Conservation (phyloP, 2,797 vertebrate genomes). For the Tympanoctomys barrerae region DNA sequence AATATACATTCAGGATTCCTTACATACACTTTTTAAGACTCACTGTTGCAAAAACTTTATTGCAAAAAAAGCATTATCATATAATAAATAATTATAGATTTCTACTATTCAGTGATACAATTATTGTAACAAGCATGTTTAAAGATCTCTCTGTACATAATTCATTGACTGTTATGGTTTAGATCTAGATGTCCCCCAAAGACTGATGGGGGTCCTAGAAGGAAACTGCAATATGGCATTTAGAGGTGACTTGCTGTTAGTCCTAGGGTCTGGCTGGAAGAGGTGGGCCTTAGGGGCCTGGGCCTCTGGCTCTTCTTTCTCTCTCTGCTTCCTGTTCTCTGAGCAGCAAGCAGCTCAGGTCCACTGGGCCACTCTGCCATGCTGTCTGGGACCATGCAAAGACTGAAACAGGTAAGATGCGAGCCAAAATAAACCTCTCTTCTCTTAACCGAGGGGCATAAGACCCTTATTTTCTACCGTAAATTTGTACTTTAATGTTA, state of each 20-base stretch:
- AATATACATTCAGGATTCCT: not conserved
- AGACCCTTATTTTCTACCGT: not conserved
- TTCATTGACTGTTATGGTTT: not conserved
- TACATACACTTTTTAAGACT: not conserved
- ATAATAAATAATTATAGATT: not conserved
- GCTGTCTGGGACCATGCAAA: not conserved
- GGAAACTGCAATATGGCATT: not conserved
- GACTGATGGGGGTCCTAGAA: not conserved
- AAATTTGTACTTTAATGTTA: not conserved
- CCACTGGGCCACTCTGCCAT: not conserved
- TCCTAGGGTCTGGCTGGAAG: not conserved
- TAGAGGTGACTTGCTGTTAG: not conserved
- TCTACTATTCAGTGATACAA: not conserved
- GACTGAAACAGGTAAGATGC: not conserved
- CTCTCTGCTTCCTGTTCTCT: not conserved
- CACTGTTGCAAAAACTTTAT: not conserved
- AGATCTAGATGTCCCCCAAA: not conserved
- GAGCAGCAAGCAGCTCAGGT: not conserved
- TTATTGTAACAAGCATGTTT: not conserved
- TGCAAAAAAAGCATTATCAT: slow-evolving; percentile 2
- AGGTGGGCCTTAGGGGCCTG: not conserved
- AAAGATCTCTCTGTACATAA: not conserved
- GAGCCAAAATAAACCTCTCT: not conserved
- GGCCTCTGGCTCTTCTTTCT: not conserved
- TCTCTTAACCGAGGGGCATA: not conserved